phyloP scores from a whole-genome alignment of 2,797 vertebrate genomes.

The Helarctos malayanus region DNA sequence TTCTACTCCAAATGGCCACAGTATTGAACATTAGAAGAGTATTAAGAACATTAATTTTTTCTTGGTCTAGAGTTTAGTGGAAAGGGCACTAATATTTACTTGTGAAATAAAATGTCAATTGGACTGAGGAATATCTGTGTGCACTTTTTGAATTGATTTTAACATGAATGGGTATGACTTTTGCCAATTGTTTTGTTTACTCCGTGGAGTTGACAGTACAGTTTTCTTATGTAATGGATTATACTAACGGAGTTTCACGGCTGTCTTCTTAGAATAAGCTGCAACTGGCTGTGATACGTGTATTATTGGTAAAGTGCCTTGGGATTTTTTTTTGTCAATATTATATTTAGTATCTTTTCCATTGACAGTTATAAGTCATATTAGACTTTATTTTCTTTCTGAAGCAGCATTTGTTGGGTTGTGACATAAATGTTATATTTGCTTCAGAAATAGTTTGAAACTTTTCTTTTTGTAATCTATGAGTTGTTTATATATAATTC shows the following conservation, averaged over 20 bases:
- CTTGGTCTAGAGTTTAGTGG: neutral
- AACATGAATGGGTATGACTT: neutral
- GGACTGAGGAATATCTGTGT: neutral
- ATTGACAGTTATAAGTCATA: neutral
- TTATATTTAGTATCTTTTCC: neutral
- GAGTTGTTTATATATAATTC: neutral
- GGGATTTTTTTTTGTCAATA: neutral
- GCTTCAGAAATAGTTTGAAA: neutral
- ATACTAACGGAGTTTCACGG: neutral
- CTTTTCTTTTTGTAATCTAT: neutral
- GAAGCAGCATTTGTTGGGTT: neutral
- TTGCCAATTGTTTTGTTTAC: neutral
- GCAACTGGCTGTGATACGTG: neutral
- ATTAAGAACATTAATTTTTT: neutral
- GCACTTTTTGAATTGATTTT: neutral
- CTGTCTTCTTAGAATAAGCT: neutral
- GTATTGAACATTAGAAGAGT: neutral
- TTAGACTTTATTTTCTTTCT: neutral
- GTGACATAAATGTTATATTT: neutral
- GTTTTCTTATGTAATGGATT: neutral
- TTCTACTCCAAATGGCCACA: neutral
- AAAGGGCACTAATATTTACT: neutral
- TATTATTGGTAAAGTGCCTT: neutral
- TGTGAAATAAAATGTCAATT: neutral
- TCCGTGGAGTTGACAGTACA: neutral